phyloP scores from a whole-genome alignment of 1,140 invertebrate genomes.

The Thalassaphorura encarpata region DNA sequence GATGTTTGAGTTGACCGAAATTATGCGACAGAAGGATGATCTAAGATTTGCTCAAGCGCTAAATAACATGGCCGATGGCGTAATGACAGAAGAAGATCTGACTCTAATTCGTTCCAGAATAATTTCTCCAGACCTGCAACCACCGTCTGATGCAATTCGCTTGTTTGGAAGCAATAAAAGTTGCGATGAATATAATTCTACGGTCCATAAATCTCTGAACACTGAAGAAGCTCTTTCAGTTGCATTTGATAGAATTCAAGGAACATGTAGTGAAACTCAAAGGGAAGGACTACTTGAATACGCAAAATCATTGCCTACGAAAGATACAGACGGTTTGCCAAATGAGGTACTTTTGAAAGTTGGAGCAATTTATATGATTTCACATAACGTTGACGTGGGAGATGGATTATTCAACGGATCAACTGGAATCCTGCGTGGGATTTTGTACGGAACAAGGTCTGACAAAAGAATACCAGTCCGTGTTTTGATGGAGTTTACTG shows the following conservation, averaged over 20 bases:
- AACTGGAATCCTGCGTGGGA: conserved; percentile 29
- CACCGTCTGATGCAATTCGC: neutral
- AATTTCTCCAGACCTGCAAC: neutral
- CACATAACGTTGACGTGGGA: conserved; percentile 32
- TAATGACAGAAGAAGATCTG: conserved; percentile 9
- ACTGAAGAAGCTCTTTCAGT: neutral
- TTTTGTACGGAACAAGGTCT: neutral
- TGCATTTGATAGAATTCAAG: conserved; percentile 1
- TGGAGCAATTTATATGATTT: conserved; percentile 35
- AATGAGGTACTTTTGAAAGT: conserved; percentile 32
- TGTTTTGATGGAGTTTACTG: neutral
- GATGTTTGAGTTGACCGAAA: conserved; percentile 12
- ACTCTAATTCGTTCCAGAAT: neutral
- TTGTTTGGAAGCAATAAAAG: conserved; percentile 9
- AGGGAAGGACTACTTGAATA: neutral
- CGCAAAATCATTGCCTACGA: neutral
- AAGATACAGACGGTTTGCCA: conserved; percentile 33
- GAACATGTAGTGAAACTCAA: neutral
- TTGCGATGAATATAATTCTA: neutral
- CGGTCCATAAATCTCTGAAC: neutral
- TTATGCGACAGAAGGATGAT: conserved; percentile 20
- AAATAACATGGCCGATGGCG: conserved; percentile 10
- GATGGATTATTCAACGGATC: conserved; percentile 37
- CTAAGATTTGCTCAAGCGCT: conserved; percentile 6
- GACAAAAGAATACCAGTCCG: neutral